These are phyloP conservation scores for Hormiphora californensis DNA, from an alignment of 37 sponge, comb jelly and placozoan genomes.

Conservation along the genomic window DNA sequence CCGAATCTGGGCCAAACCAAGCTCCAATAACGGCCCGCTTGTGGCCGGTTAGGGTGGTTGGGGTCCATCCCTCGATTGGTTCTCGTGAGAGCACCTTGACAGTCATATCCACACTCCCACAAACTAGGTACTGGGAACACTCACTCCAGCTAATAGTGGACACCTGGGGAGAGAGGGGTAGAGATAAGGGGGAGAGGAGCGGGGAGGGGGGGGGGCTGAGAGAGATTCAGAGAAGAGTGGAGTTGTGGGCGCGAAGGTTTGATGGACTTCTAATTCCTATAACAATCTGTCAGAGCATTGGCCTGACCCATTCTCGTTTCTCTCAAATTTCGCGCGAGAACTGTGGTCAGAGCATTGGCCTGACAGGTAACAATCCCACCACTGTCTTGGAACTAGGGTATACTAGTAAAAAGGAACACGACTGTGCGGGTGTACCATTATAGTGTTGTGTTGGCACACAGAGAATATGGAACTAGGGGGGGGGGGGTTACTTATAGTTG, in stretches of 20 bases:
- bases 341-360: no score
- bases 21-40: constrained; percentile 68
- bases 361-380: no score
- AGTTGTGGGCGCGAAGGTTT: no score
- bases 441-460: not conserved
- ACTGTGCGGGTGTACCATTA: not conserved
- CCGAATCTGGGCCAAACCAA: constrained; percentile 64
- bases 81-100: constrained; percentile 73
- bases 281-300: no score
- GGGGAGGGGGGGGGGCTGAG: no score
- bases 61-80: constrained; percentile 64
- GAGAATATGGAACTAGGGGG: not conserved
- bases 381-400: no score
- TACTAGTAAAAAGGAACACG: not conserved
- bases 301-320: no score
- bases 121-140: constrained; percentile 30
- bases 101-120: constrained; percentile 67
- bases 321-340: no score
- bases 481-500: not conserved
- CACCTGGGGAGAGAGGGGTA: not conserved
- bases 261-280: no score
- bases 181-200: no score
- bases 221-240: no score
- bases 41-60: constrained; percentile 85
- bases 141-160: constrained; percentile 20